A percentile compares a stretch with the other conserved stretches of the same genome.
Evolutionary conservation across 1,140 invertebrate genomes (phyloP).

Genomic region (Bombus confusus): DNA sequence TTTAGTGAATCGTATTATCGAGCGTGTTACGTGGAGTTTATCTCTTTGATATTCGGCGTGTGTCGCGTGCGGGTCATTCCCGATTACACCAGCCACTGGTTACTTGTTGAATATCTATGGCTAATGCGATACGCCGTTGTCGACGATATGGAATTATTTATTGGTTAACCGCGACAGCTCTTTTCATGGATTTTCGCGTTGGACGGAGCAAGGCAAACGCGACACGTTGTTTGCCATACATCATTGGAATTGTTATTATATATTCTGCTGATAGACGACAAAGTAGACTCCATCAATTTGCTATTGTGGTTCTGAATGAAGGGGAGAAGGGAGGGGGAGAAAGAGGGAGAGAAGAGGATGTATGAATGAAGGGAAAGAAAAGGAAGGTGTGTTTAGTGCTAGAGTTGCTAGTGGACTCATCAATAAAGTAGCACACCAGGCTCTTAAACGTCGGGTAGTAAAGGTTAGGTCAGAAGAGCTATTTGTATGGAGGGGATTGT

Average conservation of each 20-base stretch:
- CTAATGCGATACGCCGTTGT: neutral
- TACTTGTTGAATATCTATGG: conserved; percentile 21
- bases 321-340: neutral
- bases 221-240: too few relatives aligned
- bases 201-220: too few relatives aligned
- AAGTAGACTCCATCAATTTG: neutral
- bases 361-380: too few relatives aligned
- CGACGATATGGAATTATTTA: neutral
- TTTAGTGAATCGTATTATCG: conserved; percentile 10
- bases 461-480: neutral
- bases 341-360: neutral
- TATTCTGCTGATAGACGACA: neutral
- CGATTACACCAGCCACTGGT: neutral
- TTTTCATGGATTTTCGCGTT: neutral
- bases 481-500: neutral
- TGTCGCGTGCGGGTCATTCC: conserved; percentile 2
- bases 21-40: neutral
- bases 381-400: too few relatives aligned
- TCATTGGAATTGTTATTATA: neutral
- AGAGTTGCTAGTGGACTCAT: too few relatives aligned
- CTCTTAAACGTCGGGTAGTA: neutral
- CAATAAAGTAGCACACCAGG: too few relatives aligned
- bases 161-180: neutral
- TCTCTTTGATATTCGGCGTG: conserved; percentile 30
- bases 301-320: neutral